Evolutionary conservation across 1,140 invertebrate genomes (phyloP), one percentile per base, ranked within the genome.

Genomic region (Polypedilum pembai): DNA sequence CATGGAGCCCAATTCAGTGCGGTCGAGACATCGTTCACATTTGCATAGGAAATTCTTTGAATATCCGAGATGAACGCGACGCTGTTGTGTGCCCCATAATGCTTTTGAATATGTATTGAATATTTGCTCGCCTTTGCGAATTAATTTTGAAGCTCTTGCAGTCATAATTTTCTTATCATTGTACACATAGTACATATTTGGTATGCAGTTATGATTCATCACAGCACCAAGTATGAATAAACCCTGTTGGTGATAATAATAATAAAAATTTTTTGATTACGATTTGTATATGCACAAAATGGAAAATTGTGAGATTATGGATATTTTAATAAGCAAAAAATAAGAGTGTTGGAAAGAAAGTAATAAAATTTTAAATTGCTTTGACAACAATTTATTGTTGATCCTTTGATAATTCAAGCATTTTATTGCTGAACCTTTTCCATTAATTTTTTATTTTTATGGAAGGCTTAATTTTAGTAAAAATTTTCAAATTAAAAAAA

Each of bases 31-130:
- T 66, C 91, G 83, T 18, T 79, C 76, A 78, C 91, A 93, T 18
- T 79, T 80, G 78, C 91, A 93, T 33, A 82, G 80, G 79, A 93
- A 93, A 77, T 88, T 85, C 84, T 92, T 92, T 1, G 88, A 90
- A 69, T 83, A 82, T 65, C 80, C 82, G 7, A 92, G 82, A 78
- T 89, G 86, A 20, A 85, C 82, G n/a, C 88, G 80, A 75, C 91
- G 81, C 1, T 86, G 83, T 0, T 82, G 80, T 0, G 89, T 92
- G 15, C 88, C 87, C 89, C 89, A 91, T 3, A 92, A 79, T 15
- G 89, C 76, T 63, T 88, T 85, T 0, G 88, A 85, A 76, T 93
- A 92, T 63, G 87, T 87, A 66, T 88, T 88, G 21, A 87, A 87
- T 66, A 93, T 85, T 80, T 90, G 88, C 17, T 86, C 81, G 10